A percentile compares a stretch with the other conserved stretches of the same genome.
phyloP scores from a whole-genome alignment of 1,140 invertebrate species.

The Trinorchestia longiramus region DNA sequence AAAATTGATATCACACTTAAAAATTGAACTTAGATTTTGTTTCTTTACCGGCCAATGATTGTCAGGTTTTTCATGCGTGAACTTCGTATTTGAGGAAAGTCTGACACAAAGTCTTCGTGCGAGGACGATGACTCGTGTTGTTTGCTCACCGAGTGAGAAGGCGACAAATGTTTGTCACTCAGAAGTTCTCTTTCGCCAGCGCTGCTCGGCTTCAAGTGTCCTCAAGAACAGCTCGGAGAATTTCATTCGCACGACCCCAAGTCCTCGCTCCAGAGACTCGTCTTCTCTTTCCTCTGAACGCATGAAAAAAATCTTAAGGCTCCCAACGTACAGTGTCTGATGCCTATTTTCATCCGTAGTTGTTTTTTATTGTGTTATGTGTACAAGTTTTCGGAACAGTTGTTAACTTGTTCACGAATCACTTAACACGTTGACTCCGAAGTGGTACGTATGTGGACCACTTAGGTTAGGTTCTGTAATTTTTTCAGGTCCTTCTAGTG shows the following conservation, averaged over 20 bases:
- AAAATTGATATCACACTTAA: too few relatives aligned
- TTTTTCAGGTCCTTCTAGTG: too few relatives aligned
- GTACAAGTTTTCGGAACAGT: background rate
- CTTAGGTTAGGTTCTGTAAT: too few relatives aligned
- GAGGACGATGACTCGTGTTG: background rate
- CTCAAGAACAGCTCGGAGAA: background rate
- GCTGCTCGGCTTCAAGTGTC: slow-evolving; percentile 6
- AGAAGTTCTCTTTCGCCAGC: background rate
- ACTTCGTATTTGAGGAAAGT: background rate
- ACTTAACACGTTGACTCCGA: too few relatives aligned
- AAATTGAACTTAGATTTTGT: too few relatives aligned
- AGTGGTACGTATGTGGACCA: too few relatives aligned
- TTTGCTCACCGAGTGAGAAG: slow-evolving; percentile 5
- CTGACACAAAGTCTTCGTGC: background rate
- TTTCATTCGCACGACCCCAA: background rate
- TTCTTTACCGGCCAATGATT: too few relatives aligned
- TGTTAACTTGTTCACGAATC: background rate
- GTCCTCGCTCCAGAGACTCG: background rate
- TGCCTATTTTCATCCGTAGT: background rate
- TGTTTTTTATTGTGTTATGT: background rate
- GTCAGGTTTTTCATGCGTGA: background rate
- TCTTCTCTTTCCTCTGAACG: background rate
- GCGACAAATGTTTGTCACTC: slow-evolving; percentile 38
- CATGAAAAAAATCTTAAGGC: background rate
- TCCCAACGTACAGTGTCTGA: background rate